phyloP scores from a whole-genome alignment of 1,140 invertebrate species.

The Bombus picipes region DNA sequence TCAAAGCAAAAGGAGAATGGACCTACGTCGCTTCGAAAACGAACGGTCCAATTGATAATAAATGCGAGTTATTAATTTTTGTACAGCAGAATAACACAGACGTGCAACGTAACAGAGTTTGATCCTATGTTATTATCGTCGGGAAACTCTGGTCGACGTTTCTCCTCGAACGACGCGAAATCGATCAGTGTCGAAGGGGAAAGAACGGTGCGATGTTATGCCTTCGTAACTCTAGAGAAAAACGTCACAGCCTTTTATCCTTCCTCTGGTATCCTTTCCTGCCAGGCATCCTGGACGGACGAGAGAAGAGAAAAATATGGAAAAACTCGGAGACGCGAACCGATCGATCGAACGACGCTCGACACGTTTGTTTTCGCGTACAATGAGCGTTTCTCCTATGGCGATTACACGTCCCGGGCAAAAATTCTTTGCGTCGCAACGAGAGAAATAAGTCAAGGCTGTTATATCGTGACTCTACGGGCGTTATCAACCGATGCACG shows the following conservation, averaged over 20 bases:
- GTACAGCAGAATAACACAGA: no score
- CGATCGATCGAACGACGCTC: neutral
- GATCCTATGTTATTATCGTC: neutral
- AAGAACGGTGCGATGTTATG: neutral
- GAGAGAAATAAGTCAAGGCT: constrained; percentile 16
- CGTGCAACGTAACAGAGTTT: no score
- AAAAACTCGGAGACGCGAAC: neutral
- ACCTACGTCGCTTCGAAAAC: no score
- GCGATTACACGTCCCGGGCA: neutral
- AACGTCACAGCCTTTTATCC: neutral
- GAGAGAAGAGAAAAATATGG: neutral
- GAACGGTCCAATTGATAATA: no score
- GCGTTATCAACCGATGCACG: constrained; percentile 43
- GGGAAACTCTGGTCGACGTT: neutral
- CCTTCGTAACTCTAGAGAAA: neutral
- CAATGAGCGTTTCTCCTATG: neutral
- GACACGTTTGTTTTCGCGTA: constrained; percentile 5
- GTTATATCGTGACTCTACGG: neutral
- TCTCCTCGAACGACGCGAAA: neutral
- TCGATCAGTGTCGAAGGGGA: neutral
- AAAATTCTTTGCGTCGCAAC: constrained; percentile 24
- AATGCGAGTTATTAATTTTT: no score
- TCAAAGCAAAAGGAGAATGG: no score
- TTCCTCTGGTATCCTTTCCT: neutral
- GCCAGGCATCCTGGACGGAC: neutral